Conservation (phyloP, 2,113 vertebrate genomes). For the Shinisaurus crocodilurus region DNA sequence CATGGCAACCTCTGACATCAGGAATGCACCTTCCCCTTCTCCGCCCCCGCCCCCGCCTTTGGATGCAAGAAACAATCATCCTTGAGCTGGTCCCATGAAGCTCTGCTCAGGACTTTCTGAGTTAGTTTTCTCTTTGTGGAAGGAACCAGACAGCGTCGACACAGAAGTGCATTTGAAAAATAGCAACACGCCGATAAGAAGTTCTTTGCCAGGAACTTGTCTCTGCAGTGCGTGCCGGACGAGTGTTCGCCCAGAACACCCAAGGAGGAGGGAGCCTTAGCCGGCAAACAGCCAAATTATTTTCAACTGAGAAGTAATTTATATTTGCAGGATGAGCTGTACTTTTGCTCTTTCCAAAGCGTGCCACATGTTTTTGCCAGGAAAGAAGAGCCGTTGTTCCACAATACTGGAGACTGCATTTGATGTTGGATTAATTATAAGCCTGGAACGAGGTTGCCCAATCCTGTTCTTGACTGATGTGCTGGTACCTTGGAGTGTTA, state of each 20-base stretch:
- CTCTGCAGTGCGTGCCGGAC: constrained; percentile 16
- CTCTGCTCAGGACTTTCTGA: background rate
- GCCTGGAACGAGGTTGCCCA: background rate
- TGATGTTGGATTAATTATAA: constrained; percentile 6
- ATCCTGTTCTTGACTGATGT: background rate
- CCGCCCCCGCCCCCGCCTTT: no score
- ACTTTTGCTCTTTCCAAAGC: background rate
- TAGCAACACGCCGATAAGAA: background rate
- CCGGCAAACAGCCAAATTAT: constrained; percentile 14
- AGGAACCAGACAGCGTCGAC: no score
- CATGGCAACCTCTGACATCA: background rate
- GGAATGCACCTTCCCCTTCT: background rate
- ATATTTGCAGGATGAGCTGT: constrained; percentile 22
- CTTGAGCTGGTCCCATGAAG: background rate
- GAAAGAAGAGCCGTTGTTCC: background rate
- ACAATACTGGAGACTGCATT: background rate
- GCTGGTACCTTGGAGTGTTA: background rate
- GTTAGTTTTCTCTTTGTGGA: background rate
- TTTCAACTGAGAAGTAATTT: background rate
- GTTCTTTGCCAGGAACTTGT: background rate
- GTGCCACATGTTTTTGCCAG: background rate
- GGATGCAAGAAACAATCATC: background rate
- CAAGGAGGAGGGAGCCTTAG: background rate
- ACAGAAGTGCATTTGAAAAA: background rate
- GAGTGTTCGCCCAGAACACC: background rate